Evolutionary conservation across 2,888 invertebrate species (phyloP), one percentile per base, ranked within the genome.

Genomic region (Coremacera marginata): DNA sequence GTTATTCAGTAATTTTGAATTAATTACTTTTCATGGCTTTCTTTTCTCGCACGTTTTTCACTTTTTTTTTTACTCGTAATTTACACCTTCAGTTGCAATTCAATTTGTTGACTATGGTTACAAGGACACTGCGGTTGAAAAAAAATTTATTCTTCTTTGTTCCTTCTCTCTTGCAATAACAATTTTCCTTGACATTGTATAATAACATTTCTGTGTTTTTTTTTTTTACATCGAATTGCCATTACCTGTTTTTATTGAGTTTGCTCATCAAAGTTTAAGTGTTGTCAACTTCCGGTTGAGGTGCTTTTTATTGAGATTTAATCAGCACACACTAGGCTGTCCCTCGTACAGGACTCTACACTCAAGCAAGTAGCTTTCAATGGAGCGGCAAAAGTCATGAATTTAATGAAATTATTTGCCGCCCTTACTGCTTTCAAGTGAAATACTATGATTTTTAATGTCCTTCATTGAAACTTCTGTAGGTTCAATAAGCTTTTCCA

Each of bases 201-300:
- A 27, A 25, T 27, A 25, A 60, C 57, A 60, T 25, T 60, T 60
- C 4, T 31, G 31, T 31, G n/a, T 5, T 57, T 57, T 57, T 57
- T 11, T 14, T 14, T 7, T 44, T 44, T 3, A 4, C 11, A 2
- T 44, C 11, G 44, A 44, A 44, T 44, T 44, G 44, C 7, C 44
- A 11, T 44, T 44, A 27, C 25, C 25, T 19, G 14, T 60, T 60
- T 27, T 60, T 27, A 60, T 60, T 27, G 25, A n/a, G 22, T 67
- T 34, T 67, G 22, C 22, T 67, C 27, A 22, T 37, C 67, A 67
- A 67, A n/a, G 67, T 44, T 65, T 37, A 37, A 67, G 67, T 44
- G 67, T 16, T 34, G n/a, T 34, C 67, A 37, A 67, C 22, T 67
- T 67, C 19, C 37, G 65, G 37, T 37, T 65, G 14, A 19, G 16